Base-by-base conservation (phyloP, 2,888 invertebrate genomes). In the Philonicus albiceps region DNA sequence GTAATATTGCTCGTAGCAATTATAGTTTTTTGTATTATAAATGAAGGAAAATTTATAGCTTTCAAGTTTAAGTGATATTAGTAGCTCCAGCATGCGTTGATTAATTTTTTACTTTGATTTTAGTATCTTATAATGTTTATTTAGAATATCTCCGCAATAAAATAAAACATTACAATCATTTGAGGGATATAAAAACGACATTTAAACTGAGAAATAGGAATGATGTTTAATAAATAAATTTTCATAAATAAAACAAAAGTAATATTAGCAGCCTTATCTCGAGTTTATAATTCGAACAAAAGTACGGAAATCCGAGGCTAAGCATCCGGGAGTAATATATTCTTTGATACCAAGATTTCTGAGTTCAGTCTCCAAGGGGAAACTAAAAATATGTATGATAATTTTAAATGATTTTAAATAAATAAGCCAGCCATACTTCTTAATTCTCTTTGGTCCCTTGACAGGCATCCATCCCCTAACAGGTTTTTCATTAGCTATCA, bases 391-490 rank as follows among this genome's bases (percentile, higher is more conserved):
- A 16, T 19, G 37, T 22, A 19, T 6, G 37, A 22, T 27, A 19
- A 37, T 40, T 37, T 8, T 19, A 3, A n/a, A 16, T 22, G 13
- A n/a, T 27, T 49, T 37, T 13, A 22, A 11, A 49, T 16, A 49
- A 13, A 13, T 13, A 13, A 37, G n/a, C 30, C 16, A 43, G 3
- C 6, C 22, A 19, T 84, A 85, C 85, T 53, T 19, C 27, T 75
- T 75, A 72, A 73, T 16, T 74, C 86, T 76, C 5, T 86, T 27
- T 8, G 86, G 91, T 3, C 94, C 95, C 89, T 94, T 93, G 0
- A 96, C 95, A 86, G 96, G 96, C 92, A 95, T 95, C 96, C 96
- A 96, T 43, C 95, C 95, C 16, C 94, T 94, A 1, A 95, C 93
- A 19, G 95, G 95, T 31, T 94, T 93, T 90, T 93, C 93, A 91